Evolutionary conservation across 1,140 invertebrate genomes (phyloP).

Genomic region (Teleopsis dalmanni): DNA sequence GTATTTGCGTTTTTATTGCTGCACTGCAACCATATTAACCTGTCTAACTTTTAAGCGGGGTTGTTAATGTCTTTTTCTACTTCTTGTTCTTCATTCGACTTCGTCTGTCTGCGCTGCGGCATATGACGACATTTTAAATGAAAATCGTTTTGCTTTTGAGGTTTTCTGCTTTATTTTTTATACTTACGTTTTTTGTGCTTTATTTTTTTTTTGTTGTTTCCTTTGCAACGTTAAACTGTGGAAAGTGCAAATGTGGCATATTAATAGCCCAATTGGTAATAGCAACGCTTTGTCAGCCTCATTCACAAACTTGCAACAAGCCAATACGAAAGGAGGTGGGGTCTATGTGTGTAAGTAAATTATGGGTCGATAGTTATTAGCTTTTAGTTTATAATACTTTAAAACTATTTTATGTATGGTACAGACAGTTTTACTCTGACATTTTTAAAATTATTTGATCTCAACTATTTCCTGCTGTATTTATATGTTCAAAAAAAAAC

Average conservation of each 20-base stretch:
- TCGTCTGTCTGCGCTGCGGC: slow-evolving; percentile 13
- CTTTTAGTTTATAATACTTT: too few species aligned
- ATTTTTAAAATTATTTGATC: too few species aligned
- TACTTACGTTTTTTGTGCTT: not conserved
- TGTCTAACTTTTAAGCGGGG: not conserved
- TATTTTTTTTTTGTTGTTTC: slow-evolving; percentile 4
- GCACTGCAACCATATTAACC: too few species aligned
- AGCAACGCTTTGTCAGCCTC: too few species aligned
- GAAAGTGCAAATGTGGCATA: slow-evolving; percentile 44
- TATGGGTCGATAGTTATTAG: too few species aligned
- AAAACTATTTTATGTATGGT: too few species aligned
- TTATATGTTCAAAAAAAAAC: too few species aligned
- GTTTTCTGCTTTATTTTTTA: slow-evolving; percentile 29
- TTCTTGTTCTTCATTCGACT: slow-evolving; percentile 3
- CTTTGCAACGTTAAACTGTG: slow-evolving; percentile 14
- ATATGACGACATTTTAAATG: slow-evolving; percentile 42
- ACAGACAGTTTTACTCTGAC: too few species aligned
- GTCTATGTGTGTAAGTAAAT: not conserved
- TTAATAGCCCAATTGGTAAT: slow-evolving; percentile 44
- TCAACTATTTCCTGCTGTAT: too few species aligned
- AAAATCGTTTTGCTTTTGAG: slow-evolving; percentile 45
- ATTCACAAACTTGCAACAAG: too few species aligned
- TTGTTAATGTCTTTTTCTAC: not conserved
- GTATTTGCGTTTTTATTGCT: too few species aligned
- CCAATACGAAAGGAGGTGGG: not conserved